Conservation (phyloP, 1,140 invertebrate genomes). For the Orius insidiosus region DNA sequence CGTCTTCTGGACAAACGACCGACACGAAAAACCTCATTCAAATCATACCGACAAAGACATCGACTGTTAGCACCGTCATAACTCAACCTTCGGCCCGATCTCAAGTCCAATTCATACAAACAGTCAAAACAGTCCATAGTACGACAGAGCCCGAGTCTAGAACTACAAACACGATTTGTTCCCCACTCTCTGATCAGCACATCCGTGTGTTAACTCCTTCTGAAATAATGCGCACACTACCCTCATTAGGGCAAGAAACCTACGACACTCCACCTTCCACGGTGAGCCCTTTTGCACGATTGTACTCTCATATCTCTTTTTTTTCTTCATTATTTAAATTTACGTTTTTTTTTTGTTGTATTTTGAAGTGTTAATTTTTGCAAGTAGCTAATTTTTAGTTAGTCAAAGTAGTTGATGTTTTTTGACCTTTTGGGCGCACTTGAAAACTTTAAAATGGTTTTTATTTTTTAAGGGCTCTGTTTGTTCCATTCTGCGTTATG, state of each 20-base stretch:
- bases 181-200: conserved; percentile 42
- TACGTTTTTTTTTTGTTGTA: conserved; percentile 8
- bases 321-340: conserved; percentile 4
- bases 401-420: conserved; percentile 11
- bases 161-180: conserved; percentile 16
- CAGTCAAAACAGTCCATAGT: conserved; percentile 16
- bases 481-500: conserved; percentile 6
- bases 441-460: neutral
- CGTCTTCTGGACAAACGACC: conserved; percentile 17
- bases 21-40: conserved; percentile 15
- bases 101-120: conserved; percentile 18
- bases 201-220: conserved; percentile 69
- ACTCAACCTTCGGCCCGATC: conserved; percentile 14
- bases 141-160: conserved; percentile 10
- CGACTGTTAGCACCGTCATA: conserved; percentile 14
- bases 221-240: conserved; percentile 72
- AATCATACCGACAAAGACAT: conserved; percentile 11
- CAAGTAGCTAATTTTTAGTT: conserved; percentile 7
- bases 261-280: conserved; percentile 41
- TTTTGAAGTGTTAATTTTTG: conserved; percentile 12
- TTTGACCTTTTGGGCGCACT: neutral
- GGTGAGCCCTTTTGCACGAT: conserved; percentile 32
- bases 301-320: conserved; percentile 14
- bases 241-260: conserved; percentile 53
- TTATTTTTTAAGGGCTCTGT: neutral